A percentile compares a stretch with the other conserved stretches of the same genome.
phyloP scores from a whole-genome alignment of 2,797 vertebrate genomes.

The Eidolon dupreanum region DNA sequence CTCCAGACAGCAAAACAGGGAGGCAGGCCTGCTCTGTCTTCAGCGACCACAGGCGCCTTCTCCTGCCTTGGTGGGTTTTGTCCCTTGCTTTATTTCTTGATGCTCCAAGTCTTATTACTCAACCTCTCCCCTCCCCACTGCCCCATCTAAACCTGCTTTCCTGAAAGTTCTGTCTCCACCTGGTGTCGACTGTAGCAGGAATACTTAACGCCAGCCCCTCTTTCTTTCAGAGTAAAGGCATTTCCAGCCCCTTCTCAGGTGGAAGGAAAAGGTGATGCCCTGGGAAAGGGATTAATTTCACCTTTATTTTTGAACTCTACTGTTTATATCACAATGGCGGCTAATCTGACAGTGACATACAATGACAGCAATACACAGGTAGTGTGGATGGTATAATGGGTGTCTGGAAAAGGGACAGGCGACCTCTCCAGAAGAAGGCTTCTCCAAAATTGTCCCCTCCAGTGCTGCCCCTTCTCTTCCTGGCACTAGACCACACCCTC shows the following conservation, averaged over 20 bases:
- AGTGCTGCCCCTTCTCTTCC: neutral
- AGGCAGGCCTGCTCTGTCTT: neutral
- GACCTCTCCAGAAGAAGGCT: neutral
- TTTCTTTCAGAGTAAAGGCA: neutral
- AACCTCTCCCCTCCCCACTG: neutral
- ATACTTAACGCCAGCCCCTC: neutral
- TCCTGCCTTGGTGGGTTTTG: neutral
- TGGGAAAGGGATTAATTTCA: neutral
- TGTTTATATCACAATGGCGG: neutral
- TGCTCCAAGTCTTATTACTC: neutral
- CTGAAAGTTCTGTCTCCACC: conserved; percentile 38
- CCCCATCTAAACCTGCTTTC: neutral
- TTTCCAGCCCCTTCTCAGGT: neutral
- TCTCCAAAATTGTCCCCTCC: neutral
- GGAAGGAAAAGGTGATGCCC: neutral
- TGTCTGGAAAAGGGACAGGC: rapidly evolving
- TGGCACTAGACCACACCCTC: neutral
- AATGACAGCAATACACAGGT: neutral
- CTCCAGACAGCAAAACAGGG: neutral
- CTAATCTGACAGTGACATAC: too few species aligned
- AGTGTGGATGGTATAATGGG: neutral
- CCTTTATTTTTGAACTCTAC: neutral
- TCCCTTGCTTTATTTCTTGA: neutral
- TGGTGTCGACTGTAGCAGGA: neutral
- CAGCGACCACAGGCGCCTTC: too few species aligned